These are phyloP conservation scores for Carassius auratus DNA, from an alignment of 2,113 vertebrate species.

Conservation along the genomic window DNA sequence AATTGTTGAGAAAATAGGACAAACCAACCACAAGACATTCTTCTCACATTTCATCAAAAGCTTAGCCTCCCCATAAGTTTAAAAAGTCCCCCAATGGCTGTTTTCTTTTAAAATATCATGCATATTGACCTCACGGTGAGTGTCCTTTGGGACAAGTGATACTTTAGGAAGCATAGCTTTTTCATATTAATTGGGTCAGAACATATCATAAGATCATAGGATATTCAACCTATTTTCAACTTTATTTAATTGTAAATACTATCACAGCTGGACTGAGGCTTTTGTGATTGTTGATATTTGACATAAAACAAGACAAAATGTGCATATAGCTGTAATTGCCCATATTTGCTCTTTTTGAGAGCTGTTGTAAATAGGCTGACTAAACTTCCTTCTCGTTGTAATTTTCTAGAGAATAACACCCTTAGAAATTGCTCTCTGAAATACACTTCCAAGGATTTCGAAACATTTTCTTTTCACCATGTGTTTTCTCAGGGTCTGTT, in stretches of 20 bases:
- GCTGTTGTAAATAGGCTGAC: not conserved
- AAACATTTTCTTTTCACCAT: not conserved
- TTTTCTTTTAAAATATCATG: conserved; percentile 17
- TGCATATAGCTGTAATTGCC: not conserved
- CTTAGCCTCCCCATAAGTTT: not conserved
- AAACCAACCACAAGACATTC: conserved; percentile 34
- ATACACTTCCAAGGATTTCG: not conserved
- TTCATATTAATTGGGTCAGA: not conserved
- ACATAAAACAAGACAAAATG: not conserved
- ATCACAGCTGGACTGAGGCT: not conserved
- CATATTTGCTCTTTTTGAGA: not conserved
- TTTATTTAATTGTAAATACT: not conserved
- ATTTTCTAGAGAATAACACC: too few species aligned
- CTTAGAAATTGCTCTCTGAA: not conserved
- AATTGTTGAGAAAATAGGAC: conserved; percentile 17
- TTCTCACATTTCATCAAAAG: conserved; percentile 40
- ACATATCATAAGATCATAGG: not conserved
- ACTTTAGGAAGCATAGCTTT: not conserved
- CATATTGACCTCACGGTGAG: conserved; percentile 9
- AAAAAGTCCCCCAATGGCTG: not conserved
- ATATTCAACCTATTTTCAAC: not conserved
- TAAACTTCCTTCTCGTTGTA: not conserved
- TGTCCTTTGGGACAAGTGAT: not conserved
- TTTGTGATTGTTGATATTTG: not conserved
- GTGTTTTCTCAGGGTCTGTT: not conserved